phyloP scores from a whole-genome alignment of 2,888 invertebrate genomes.

The Xylota sylvarum region DNA sequence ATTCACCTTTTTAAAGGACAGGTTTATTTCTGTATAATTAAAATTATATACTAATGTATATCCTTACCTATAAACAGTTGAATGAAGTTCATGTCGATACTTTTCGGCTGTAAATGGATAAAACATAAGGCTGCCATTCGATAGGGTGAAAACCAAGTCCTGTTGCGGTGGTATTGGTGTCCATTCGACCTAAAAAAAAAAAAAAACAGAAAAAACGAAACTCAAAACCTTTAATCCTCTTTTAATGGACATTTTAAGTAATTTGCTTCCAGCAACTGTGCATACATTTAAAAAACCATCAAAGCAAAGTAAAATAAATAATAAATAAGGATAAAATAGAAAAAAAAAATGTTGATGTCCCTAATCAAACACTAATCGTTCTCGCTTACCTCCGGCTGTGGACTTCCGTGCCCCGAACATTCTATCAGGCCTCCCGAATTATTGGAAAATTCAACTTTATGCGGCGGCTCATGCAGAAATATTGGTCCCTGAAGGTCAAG shows the following conservation, averaged over 20 bases:
- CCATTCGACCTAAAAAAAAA: conserved; percentile 89
- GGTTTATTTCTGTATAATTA: no score
- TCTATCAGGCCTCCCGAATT: conserved; percentile 90
- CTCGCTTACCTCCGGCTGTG: conserved; percentile 87
- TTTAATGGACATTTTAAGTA: conserved; percentile 32
- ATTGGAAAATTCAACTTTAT: conserved; percentile 91
- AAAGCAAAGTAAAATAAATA: conserved; percentile 12
- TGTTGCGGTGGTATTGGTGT: conserved; percentile 88
- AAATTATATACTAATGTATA: no score
- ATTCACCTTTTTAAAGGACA: no score
- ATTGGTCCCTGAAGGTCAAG: conserved; percentile 89
- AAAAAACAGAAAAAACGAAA: conserved; percentile 12
- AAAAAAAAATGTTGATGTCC: conserved; percentile 25
- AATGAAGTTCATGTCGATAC: conserved; percentile 94
- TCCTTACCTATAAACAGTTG: conserved; percentile 91
- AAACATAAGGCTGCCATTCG: conserved; percentile 94
- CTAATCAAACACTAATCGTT: conserved; percentile 62
- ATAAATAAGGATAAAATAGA: conserved; percentile 7
- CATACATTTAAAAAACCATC: conserved; percentile 23
- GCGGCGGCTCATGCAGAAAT: conserved; percentile 89
- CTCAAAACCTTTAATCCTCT: conserved; percentile 23
- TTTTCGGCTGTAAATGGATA: conserved; percentile 92
- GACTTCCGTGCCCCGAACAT: conserved; percentile 89
- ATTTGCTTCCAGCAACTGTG: conserved; percentile 1
- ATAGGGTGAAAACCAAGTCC: conserved; percentile 90